Percentiles rank a stretch among this genome's conserved stretches.
phyloP scores from a whole-genome alignment of 2,113 vertebrate genomes.

The Alexandromys fortis region DNA sequence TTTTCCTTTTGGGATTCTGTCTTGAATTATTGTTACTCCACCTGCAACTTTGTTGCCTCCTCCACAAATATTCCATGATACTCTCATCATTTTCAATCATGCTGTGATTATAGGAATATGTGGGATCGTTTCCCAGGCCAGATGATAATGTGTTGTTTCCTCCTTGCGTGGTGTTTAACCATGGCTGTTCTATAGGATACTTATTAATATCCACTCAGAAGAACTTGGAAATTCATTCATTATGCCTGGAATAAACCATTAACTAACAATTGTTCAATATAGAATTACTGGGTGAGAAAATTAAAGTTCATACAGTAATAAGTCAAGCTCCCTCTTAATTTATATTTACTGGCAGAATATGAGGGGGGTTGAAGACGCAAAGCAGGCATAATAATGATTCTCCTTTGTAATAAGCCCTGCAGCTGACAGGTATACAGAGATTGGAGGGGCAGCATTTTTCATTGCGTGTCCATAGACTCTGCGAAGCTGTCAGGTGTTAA shows the following conservation, averaged over 20 bases:
- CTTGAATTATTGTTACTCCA: slow-evolving; percentile 80
- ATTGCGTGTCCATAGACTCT: slow-evolving; percentile 83
- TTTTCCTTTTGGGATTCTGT: slow-evolving; percentile 74
- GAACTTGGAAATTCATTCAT: slow-evolving; percentile 55
- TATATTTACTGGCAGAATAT: slow-evolving; percentile 72
- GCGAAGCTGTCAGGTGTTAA: slow-evolving; percentile 86
- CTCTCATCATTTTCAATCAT: slow-evolving; percentile 83
- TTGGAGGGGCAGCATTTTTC: slow-evolving; percentile 83
- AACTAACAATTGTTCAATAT: slow-evolving; percentile 66
- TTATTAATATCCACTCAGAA: slow-evolving; percentile 36
- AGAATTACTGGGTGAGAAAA: slow-evolving; percentile 69
- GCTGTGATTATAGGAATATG: slow-evolving; percentile 79
- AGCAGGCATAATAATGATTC: slow-evolving; percentile 75
- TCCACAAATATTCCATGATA: slow-evolving; percentile 79
- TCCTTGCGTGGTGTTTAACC: slow-evolving; percentile 51
- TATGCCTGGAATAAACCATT: slow-evolving; percentile 51
- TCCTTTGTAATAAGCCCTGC: slow-evolving; percentile 75
- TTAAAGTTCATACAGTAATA: slow-evolving; percentile 82
- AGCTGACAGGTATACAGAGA: slow-evolving; percentile 77
- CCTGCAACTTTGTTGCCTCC: slow-evolving; percentile 81
- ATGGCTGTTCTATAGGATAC: slow-evolving; percentile 51
- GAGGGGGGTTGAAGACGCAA: slow-evolving; percentile 40
- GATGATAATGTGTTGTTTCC: slow-evolving; percentile 79
- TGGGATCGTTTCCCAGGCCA: slow-evolving; percentile 79
- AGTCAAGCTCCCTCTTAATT: slow-evolving; percentile 76